Evolutionary conservation across 92 coral and sea anemone genomes (phyloP).

Genomic region (Galaxea fascicularis): DNA sequence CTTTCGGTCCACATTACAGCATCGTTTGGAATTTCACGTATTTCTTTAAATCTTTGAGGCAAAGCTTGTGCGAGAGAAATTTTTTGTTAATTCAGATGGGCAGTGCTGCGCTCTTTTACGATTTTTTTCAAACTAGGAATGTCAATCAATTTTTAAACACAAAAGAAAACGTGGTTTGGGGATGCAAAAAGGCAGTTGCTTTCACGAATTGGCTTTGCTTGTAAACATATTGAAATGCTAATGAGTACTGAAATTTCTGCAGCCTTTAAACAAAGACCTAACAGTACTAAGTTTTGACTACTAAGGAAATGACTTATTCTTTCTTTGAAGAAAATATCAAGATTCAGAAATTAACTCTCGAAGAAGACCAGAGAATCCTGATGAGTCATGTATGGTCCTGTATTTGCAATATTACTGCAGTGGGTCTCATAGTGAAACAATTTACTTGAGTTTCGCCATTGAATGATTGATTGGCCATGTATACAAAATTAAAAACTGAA

Average conservation of each 20-base stretch:
- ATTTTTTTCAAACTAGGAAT: not conserved
- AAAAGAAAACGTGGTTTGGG: constrained; percentile 39
- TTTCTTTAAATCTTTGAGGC: not conserved
- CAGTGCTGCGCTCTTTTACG: not conserved
- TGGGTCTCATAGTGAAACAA: too few relatives aligned
- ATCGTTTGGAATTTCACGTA: constrained; percentile 11
- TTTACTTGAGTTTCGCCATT: too few relatives aligned
- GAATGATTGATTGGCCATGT: not conserved
- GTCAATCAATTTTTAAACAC: not conserved
- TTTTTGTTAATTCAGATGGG: not conserved
- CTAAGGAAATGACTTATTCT: not conserved
- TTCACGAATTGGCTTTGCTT: constrained; percentile 14
- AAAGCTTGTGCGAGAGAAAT: not conserved
- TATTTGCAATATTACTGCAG: too few relatives aligned
- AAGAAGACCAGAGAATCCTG: not conserved
- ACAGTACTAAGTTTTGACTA: not conserved
- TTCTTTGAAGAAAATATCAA: not conserved
- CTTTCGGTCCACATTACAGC: too few relatives aligned
- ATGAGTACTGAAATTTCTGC: constrained; percentile 5
- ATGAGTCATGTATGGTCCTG: not conserved
- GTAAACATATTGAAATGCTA: constrained; percentile 35
- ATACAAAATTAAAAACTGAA: too few relatives aligned
- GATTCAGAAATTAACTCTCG: not conserved
- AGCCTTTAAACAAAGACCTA: too few relatives aligned
- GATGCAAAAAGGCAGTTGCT: constrained; percentile 27